Percentiles rank a stretch among this genome's conserved stretches.
Conservation (phyloP, 2,113 vertebrate species). For the Agapornis roseicollis region DNA sequence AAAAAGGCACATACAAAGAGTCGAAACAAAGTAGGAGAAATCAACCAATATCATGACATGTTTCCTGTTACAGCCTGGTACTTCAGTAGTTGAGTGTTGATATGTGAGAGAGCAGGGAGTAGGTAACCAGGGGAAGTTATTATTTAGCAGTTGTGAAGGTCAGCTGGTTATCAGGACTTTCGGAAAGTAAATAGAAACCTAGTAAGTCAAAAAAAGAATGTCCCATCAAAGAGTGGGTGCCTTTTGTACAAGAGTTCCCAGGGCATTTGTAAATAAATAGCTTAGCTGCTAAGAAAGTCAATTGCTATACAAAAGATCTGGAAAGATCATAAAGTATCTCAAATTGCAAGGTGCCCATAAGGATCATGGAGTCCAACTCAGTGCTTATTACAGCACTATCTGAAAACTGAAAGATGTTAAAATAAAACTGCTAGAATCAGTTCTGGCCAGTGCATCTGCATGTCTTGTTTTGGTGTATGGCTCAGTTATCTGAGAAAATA, state of each 20-base stretch:
- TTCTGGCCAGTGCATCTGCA: neutral
- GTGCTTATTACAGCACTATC: neutral
- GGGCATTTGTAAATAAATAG: neutral
- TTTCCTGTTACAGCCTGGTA: neutral
- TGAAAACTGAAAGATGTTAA: neutral
- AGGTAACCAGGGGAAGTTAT: neutral
- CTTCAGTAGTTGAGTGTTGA: neutral
- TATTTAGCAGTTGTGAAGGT: neutral
- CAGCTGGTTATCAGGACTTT: neutral
- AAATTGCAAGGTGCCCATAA: neutral
- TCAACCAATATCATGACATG: neutral
- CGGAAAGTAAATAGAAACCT: neutral
- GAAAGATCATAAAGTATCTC: neutral
- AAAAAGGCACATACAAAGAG: neutral
- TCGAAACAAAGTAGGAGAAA: neutral
- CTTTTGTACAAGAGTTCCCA: neutral
- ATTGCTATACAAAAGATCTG: fast-evolving
- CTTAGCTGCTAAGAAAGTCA: neutral
- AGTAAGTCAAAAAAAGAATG: neutral
- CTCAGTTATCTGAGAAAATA: neutral
- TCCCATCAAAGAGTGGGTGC: neutral
- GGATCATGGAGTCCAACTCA: neutral
- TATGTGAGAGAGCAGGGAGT: neutral
- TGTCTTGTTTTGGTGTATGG: neutral
- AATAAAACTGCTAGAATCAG: neutral